Percentiles rank a stretch among this genome's conserved stretches.
Conservation (phyloP, 2,113 vertebrate genomes). For the Ptilonorhynchus violaceus region DNA sequence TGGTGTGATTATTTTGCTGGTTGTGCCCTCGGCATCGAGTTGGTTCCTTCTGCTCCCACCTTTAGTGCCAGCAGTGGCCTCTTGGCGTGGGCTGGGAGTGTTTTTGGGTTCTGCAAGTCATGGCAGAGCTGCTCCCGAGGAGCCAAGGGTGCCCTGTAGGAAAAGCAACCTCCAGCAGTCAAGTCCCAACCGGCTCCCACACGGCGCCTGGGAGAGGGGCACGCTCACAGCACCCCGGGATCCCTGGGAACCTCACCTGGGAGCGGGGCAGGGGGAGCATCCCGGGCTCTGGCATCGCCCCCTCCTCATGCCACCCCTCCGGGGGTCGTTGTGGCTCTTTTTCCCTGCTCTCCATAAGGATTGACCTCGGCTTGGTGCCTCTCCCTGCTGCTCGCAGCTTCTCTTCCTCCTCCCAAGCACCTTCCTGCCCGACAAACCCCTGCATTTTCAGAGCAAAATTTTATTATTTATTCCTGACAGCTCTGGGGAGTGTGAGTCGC, state of each 20-base stretch:
- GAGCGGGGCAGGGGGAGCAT: accelerated
- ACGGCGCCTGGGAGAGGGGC: background rate
- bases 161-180: background rate
- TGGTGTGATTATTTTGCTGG: background rate
- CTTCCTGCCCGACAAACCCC: background rate
- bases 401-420: background rate
- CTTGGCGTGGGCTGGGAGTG: background rate
- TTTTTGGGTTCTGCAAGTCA: background rate
- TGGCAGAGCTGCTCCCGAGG: background rate
- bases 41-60: background rate
- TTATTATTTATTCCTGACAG: background rate
- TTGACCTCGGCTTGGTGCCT: background rate
- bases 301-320: background rate
- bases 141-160: background rate
- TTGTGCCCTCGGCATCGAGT: accelerated
- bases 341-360: accelerated
- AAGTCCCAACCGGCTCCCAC: background rate
- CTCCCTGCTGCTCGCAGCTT: background rate
- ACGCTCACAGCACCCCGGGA: background rate
- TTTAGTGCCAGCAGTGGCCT: background rate
- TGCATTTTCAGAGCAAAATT: background rate
- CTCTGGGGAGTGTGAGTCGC: background rate
- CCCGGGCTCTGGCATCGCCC: background rate
- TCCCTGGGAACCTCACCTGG: background rate
- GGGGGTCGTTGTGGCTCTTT: accelerated